Evolutionary conservation across 1,140 invertebrate genomes (phyloP).

Genomic region (Platyscapa corneri): DNA sequence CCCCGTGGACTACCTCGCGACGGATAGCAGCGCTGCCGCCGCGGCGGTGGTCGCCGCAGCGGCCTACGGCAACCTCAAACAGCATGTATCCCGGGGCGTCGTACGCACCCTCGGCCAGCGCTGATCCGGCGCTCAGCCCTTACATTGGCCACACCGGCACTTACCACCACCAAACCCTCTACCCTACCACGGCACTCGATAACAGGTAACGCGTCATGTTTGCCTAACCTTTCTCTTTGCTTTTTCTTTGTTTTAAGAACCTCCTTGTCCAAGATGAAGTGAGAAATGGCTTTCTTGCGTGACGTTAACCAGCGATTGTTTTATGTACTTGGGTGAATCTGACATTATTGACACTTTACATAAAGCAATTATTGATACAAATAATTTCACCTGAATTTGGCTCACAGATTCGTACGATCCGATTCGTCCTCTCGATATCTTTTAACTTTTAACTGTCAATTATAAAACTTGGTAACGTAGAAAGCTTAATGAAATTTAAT

Average conservation of each 20-base stretch:
- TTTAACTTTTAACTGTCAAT: too few species aligned
- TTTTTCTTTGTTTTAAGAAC: neutral
- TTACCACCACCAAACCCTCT: constrained; percentile 78
- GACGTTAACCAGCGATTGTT: too few species aligned
- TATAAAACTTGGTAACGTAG: too few species aligned
- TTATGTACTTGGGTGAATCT: too few species aligned
- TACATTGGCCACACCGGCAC: constrained; percentile 85
- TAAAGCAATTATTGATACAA: too few species aligned
- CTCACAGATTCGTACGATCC: too few species aligned
- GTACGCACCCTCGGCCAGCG: constrained; percentile 78
- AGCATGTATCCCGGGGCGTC: constrained; percentile 84
- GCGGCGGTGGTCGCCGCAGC: constrained; percentile 84
- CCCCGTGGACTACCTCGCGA: constrained; percentile 80
- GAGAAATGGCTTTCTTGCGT: too few species aligned
- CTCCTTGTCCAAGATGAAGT: neutral
- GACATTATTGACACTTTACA: too few species aligned
- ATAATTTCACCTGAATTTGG: too few species aligned
- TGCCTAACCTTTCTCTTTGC: neutral
- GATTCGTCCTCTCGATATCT: too few species aligned
- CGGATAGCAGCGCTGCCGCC: constrained; percentile 78
- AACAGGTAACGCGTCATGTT: constrained; percentile 73
- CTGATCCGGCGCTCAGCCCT: constrained; percentile 74
- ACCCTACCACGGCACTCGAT: constrained; percentile 82
- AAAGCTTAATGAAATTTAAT: too few species aligned
- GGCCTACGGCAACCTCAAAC: constrained; percentile 88